Evolutionary conservation across 2,797 vertebrate genomes (phyloP), one percentile per base, ranked within the genome.

Genomic region (Discoglossus pictus): DNA sequence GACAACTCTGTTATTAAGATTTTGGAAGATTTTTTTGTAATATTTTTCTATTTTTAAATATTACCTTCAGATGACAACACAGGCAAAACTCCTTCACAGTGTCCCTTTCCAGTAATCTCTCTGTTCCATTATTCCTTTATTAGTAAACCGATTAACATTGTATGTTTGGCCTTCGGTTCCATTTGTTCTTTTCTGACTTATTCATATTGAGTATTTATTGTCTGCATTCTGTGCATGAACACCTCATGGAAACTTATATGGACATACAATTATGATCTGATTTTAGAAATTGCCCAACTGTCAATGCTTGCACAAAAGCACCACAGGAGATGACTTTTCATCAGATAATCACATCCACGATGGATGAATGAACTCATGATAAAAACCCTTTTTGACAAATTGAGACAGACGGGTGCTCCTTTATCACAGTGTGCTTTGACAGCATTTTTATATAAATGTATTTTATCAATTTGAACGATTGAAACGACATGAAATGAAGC

Each of bases 311-410:
- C 48, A n/a, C 15, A 10, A 61, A 40, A 36, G 53, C 60, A 64
- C 60, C 51, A 40, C 44, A 58, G 60, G 52, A 71, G 52, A 11
- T 3, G 60, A 64, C 60, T 35, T 64, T 51, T 50, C 52, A 52
- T 71, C 43, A 36, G 43, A 55, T 63, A 62, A 70, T 64, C 43
- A 58, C 52, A 71, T 71, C 52, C 60, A 58, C 60, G 51, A 43
- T 71, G 60, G 51, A 55, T 71, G 60, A 56, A 71, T 71, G 52
- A 71, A 71, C 51, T 24, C 20, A 47, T 46, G 60, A 64, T 71
- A 58, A 71, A 63, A 71, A 58, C 35, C 52, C 52, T 40, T n/a
- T 35, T 34, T 63, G 44, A 63, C 68, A 71, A 63, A 63, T 58
- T 58, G 59, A 62, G 59, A 70, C 43, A 42, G 59, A 63, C 59